Evolutionary conservation across 2,888 invertebrate genomes (phyloP).

Genomic region (Periphyllus acericola): DNA sequence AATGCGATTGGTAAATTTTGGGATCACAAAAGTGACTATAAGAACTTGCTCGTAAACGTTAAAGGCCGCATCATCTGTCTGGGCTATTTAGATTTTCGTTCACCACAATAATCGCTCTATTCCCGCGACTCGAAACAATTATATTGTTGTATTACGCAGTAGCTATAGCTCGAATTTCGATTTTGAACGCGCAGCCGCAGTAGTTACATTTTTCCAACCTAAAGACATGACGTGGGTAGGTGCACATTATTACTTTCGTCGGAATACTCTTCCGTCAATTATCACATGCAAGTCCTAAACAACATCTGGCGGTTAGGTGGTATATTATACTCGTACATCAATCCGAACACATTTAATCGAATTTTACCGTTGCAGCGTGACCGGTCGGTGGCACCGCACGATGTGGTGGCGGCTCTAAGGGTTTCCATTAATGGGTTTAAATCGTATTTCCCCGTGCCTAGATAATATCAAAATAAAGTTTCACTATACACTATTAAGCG

Average conservation of each 20-base stretch:
- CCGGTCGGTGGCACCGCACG: not conserved
- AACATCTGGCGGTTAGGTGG: not conserved
- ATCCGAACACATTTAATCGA: not conserved
- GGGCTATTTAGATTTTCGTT: conserved; percentile 2
- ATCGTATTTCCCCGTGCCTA: not conserved
- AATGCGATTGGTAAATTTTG: too few relatives aligned
- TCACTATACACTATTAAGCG: too few relatives aligned
- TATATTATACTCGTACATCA: not conserved
- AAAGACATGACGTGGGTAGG: not conserved
- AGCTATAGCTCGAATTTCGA: not conserved
- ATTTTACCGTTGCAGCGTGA: not conserved
- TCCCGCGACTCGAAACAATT: not conserved
- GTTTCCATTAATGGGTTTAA: not conserved
- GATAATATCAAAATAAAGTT: not conserved
- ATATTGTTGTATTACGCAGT: too few relatives aligned
- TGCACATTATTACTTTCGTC: not conserved
- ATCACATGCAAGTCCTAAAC: not conserved
- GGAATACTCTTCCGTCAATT: not conserved
- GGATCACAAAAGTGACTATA: too few relatives aligned
- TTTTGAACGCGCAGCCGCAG: not conserved
- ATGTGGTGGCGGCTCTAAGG: not conserved
- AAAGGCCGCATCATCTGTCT: too few relatives aligned
- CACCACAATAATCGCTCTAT: conserved; percentile 3
- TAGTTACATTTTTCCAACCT: not conserved
- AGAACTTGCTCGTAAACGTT: too few relatives aligned